Evolutionary conservation across 2,797 vertebrate genomes (phyloP), one percentile per base, ranked within the genome.

Genomic region (Limnodromus scolopaceus): DNA sequence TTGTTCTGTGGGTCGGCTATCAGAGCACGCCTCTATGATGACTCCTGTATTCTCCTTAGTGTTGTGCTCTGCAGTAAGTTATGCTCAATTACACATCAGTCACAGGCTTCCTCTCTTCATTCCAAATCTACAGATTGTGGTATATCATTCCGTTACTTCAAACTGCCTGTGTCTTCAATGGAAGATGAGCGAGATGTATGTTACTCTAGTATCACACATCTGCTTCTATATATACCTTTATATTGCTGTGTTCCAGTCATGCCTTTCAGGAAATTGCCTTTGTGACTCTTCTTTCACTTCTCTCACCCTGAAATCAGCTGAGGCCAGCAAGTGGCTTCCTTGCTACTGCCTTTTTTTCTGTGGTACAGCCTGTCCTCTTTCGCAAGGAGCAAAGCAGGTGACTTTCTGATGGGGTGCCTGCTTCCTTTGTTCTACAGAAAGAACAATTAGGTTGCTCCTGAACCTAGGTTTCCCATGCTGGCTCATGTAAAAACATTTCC

Each of bases 381-480:
- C 46, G 58, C 48, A 90, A 79, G 55, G 53, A 91, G 89, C n/a
- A 84, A 84, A 84, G 85, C 84, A 91, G 92, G 68, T 87, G 84
- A 39, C 32, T 84, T 92, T 95, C 78, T 89, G 58, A 55, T 30
- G 23, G 63, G 85, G 61, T 82, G 89, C 27, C 69, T 46, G 27
- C 53, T 90, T 86, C 74, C 83, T 93, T 95, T 96, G 85, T 96
- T 90, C 63, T 76, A 45, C 30, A 51, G 48, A 92, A 88, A 84
- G 93, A 95, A 87, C 88, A 95, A 51, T 85, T 85, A 78, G 78
- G 65, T 92, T 96, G 86, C 86, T 95, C 81, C 88, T 93, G 72
- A 92, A 89, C 68, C 68, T 43, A 83, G 57, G 72, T 89, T 97
- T 96, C 94, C 78, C 89, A 83, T 94, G 80, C 84, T 78, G 77